These are phyloP conservation scores for Clusia tigrina DNA, from an alignment of 2,888 invertebrate species.

Conservation along the genomic window DNA sequence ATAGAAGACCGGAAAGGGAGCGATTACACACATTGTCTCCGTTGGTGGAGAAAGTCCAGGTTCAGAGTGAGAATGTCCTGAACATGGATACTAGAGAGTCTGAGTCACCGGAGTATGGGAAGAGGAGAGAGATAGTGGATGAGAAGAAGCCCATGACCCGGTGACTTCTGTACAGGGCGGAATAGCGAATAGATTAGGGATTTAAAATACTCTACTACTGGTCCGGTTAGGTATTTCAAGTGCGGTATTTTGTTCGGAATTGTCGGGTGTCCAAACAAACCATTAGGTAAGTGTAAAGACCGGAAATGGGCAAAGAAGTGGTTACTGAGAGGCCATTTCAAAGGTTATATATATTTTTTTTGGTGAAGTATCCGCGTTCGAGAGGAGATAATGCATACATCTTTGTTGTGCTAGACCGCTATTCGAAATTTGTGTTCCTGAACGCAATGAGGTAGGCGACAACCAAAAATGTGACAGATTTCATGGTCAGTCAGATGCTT, in stretches of 20 bases:
- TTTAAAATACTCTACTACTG: constrained; percentile 31
- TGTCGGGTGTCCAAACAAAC: constrained; percentile 24
- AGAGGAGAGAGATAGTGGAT: neutral
- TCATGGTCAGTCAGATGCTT: too few species aligned
- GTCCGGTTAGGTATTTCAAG: constrained; percentile 32
- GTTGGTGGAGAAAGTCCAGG: neutral
- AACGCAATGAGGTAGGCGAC: constrained; percentile 27
- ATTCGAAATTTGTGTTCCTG: constrained; percentile 32
- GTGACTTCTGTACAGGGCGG: constrained; percentile 18
- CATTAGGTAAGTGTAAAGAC: constrained; percentile 18
- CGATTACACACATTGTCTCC: constrained; percentile 40
- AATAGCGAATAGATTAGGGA: constrained; percentile 23
- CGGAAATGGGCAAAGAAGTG: constrained; percentile 1
- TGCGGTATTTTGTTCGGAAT: constrained; percentile 14
- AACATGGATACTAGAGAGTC: constrained; percentile 26
- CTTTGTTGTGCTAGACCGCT: constrained; percentile 32
- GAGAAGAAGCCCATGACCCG: constrained; percentile 5
- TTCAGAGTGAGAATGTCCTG: neutral
- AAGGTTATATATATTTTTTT: constrained; percentile 31
- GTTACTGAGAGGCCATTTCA: constrained; percentile 22
- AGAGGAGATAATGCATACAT: constrained; percentile 26
- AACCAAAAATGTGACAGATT: constrained; percentile 14
- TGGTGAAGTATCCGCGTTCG: constrained; percentile 32
- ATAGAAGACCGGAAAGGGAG: constrained; percentile 41
- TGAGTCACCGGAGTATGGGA: neutral